Percentiles rank a stretch among this genome's conserved stretches.
Evolutionary conservation across 2,113 vertebrate genomes (phyloP).

Genomic region (Xiphophorus hellerii): DNA sequence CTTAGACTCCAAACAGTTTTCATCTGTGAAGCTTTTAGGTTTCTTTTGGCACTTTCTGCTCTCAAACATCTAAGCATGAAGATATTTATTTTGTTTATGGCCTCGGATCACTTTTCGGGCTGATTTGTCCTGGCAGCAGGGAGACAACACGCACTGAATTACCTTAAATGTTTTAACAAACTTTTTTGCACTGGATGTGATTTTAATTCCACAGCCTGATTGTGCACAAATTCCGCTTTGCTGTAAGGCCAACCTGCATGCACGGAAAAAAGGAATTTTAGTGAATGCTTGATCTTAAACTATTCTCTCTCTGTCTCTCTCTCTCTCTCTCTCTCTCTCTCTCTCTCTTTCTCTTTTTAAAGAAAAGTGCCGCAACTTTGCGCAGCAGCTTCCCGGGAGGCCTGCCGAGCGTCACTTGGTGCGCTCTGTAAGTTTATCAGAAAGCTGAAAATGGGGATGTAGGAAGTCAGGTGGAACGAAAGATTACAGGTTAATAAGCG

Average conservation of each 20-base stretch:
- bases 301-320: no score
- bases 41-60: not conserved
- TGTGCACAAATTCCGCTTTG: not conserved
- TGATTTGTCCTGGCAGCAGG: not conserved
- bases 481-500: conserved; percentile 11
- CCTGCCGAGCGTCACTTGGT: conserved; percentile 24
- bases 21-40: not conserved
- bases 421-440: conserved; percentile 7
- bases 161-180: not conserved
- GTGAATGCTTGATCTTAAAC: not conserved
- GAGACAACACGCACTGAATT: not conserved
- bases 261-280: not conserved
- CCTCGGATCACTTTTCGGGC: not conserved
- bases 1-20: not conserved
- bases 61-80: not conserved
- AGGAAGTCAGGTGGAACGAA: not conserved
- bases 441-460: not conserved
- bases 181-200: not conserved
- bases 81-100: not conserved
- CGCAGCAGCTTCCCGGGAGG: not conserved
- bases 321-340: no score
- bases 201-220: not conserved
- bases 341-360: no score
- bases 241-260: not conserved
- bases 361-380: not conserved